Evolutionary conservation across 1,140 invertebrate species (phyloP).

Genomic region (Leptonema lineaticorne): DNA sequence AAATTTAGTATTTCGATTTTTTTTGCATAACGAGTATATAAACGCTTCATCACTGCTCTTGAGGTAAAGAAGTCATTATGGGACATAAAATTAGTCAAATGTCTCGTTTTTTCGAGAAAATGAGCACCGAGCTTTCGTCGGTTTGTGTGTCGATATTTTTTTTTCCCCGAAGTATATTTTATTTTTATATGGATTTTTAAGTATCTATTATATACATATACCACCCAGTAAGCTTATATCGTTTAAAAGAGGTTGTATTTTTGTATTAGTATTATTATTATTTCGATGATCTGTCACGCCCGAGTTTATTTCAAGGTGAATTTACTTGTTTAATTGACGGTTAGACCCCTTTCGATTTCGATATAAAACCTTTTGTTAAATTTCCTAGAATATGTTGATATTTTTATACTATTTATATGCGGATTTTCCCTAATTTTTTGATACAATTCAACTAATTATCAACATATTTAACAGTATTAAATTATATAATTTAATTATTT

Average conservation of each 20-base stretch:
- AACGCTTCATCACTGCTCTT: neutral
- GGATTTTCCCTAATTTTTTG: neutral
- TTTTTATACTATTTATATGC: too few relatives aligned
- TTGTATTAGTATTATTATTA: too few relatives aligned
- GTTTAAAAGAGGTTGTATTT: neutral
- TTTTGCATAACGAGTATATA: constrained; percentile 15
- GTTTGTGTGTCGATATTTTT: too few relatives aligned
- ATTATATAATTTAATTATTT: too few relatives aligned
- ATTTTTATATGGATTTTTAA: too few relatives aligned
- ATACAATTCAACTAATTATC: too few relatives aligned
- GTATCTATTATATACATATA: neutral
- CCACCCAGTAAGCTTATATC: constrained; percentile 8
- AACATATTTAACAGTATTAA: too few relatives aligned
- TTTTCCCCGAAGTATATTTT: too few relatives aligned
- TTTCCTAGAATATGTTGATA: neutral
- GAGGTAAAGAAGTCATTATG: constrained; percentile 14
- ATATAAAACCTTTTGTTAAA: neutral
- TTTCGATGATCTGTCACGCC: neutral
- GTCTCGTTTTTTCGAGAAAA: neutral
- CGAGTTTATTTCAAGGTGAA: constrained; percentile 18
- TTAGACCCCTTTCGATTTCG: constrained; percentile 5
- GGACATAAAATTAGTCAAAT: constrained; percentile 6
- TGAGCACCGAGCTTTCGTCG: too few relatives aligned
- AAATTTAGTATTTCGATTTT: constrained; percentile 4
- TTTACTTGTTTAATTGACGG: constrained; percentile 8